Conservation (phyloP, 1,140 invertebrate genomes). For the Drosophila repletoides region DNA sequence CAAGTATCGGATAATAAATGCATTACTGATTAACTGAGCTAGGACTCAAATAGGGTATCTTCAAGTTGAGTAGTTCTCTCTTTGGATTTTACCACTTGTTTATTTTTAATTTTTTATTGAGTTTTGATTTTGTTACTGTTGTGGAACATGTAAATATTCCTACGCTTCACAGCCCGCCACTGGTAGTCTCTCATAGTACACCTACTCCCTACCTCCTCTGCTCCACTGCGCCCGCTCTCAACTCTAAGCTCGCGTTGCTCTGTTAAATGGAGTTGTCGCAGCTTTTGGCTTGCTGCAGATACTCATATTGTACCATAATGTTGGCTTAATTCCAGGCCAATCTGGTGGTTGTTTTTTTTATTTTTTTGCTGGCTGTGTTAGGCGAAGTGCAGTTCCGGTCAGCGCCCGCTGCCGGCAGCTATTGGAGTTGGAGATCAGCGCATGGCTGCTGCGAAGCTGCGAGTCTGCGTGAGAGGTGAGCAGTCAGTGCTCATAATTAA, state of each 20-base stretch:
- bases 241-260: neutral
- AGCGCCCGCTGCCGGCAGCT: neutral
- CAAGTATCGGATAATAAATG: too few relatives aligned
- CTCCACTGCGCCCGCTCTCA: neutral
- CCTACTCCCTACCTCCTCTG: too few relatives aligned
- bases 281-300: constrained; percentile 49
- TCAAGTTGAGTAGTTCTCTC: neutral
- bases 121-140: constrained; percentile 43
- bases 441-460: constrained; percentile 20
- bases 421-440: constrained; percentile 32
- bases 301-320: constrained; percentile 73
- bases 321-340: constrained; percentile 54
- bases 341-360: constrained; percentile 41
- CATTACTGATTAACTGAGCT: too few relatives aligned
- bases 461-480: too few relatives aligned
- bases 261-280: constrained; percentile 52
- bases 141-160: constrained; percentile 52
- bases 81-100: neutral
- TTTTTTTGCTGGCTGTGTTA: constrained; percentile 36
- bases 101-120: constrained; percentile 44
- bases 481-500: constrained; percentile 56
- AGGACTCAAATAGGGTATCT: too few relatives aligned
- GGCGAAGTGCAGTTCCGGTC: constrained; percentile 70
- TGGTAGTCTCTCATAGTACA: neutral
- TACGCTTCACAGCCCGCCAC: constrained; percentile 30